Conservation (phyloP, 2,113 vertebrate species). For the Charina bottae region DNA sequence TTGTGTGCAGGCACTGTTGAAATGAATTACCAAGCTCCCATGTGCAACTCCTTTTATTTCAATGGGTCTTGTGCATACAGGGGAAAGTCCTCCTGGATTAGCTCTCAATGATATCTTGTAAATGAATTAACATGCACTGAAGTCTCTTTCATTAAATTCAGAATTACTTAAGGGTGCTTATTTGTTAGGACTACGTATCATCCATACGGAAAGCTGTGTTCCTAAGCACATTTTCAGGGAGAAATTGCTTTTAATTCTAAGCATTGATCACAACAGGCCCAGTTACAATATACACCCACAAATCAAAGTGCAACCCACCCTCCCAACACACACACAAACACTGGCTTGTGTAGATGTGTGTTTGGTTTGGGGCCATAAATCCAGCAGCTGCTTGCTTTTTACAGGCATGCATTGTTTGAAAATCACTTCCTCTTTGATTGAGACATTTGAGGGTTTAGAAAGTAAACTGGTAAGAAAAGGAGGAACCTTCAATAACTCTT, state of each 20-base stretch:
- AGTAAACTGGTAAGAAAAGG: background rate
- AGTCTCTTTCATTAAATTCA: background rate
- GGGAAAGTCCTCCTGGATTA: background rate
- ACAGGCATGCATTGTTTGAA: constrained; percentile 36
- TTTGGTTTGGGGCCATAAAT: constrained; percentile 34
- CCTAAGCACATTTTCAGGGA: background rate
- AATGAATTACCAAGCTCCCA: background rate
- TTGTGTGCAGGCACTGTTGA: background rate
- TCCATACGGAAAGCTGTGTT: background rate
- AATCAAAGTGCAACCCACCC: background rate
- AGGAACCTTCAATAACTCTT: background rate
- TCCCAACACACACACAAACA: background rate
- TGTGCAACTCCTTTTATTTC: background rate
- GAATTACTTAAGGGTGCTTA: background rate
- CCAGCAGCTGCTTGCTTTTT: constrained; percentile 35
- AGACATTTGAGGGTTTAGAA: constrained; percentile 16
- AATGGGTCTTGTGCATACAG: background rate
- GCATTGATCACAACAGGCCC: background rate
- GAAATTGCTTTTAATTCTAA: constrained; percentile 14
- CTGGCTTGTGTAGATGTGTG: background rate
- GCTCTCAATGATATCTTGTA: background rate
- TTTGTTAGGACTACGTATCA: background rate
- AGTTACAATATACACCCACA: background rate
- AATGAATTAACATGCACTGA: background rate
- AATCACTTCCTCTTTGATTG: constrained; percentile 35